Conservation (phyloP, 2,113 vertebrate species). For the Coreoperca whiteheadi region DNA sequence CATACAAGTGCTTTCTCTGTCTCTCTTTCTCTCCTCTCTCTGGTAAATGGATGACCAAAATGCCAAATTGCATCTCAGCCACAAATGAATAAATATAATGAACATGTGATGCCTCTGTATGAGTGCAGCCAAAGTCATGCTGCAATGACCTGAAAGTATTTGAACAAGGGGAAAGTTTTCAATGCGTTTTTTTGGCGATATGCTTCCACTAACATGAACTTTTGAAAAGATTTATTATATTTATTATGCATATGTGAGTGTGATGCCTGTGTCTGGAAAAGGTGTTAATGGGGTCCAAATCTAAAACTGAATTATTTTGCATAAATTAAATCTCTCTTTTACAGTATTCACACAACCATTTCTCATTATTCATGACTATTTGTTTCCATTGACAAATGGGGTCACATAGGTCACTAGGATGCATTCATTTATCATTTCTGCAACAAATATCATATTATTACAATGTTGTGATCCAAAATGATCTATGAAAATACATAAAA, state of each 20-base stretch:
- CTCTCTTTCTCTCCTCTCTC: conserved; percentile 43
- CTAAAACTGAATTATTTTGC: conserved; percentile 10
- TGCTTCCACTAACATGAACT: background rate
- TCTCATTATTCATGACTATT: conserved; percentile 73
- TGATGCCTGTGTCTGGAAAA: conserved; percentile 3
- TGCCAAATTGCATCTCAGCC: conserved; percentile 88
- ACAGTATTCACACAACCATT: conserved; percentile 62
- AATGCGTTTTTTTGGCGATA: background rate
- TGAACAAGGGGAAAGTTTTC: conserved; percentile 4
- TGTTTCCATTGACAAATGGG: conserved; percentile 68
- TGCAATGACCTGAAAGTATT: conserved; percentile 26
- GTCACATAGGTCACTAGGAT: conserved; percentile 68
- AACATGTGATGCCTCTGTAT: conserved; percentile 83
- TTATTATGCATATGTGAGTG: background rate
- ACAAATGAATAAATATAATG: conserved; percentile 89
- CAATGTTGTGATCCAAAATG: conserved; percentile 7
- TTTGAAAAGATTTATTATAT: background rate
- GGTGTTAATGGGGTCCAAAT: conserved; percentile 24
- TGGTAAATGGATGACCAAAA: conserved; percentile 88
- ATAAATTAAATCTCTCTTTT: conserved; percentile 30
- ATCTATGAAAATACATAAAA: background rate
- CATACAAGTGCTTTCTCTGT: conserved; percentile 90
- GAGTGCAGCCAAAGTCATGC: conserved; percentile 65
- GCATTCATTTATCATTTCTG: conserved; percentile 55
- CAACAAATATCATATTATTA: conserved; percentile 25